Percentiles rank a stretch among this genome's conserved stretches.
Conservation (phyloP, 2,888 invertebrate species). For the Dioctria linearis region DNA sequence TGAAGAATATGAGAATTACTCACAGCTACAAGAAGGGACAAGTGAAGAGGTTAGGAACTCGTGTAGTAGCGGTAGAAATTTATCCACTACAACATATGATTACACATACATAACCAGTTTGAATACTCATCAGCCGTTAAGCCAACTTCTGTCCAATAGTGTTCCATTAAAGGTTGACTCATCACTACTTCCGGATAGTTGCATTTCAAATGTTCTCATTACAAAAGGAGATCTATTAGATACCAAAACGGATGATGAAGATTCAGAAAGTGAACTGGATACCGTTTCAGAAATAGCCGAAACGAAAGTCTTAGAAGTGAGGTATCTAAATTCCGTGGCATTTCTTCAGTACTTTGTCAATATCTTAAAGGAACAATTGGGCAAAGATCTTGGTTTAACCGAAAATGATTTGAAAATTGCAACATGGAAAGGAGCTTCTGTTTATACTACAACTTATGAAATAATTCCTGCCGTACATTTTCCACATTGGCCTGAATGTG, state of each 20-base stretch:
- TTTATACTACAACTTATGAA: slow-evolving; percentile 79
- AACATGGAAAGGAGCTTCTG: slow-evolving; percentile 77
- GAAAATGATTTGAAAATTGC: slow-evolving; percentile 73
- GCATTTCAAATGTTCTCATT: slow-evolving; percentile 6
- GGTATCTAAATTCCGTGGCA: slow-evolving; percentile 75
- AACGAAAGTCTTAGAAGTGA: slow-evolving; percentile 59
- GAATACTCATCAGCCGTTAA: slow-evolving; percentile 75
- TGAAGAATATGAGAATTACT: not conserved
- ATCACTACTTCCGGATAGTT: not conserved
- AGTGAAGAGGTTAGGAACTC: slow-evolving; percentile 48
- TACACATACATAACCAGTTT: slow-evolving; percentile 77
- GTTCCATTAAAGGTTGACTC: not conserved
- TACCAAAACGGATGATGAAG: slow-evolving; percentile 55
- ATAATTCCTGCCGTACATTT: slow-evolving; percentile 78
- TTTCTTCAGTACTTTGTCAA: slow-evolving; percentile 81
- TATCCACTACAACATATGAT: slow-evolving; percentile 65
- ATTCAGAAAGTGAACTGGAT: slow-evolving; percentile 59
- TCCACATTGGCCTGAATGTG: slow-evolving; percentile 81
- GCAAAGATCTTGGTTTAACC: slow-evolving; percentile 74
- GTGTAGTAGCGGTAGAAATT: slow-evolving; percentile 48
- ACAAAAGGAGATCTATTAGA: slow-evolving; percentile 58
- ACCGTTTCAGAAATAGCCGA: no score
- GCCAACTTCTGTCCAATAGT: slow-evolving; percentile 56
- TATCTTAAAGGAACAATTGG: slow-evolving; percentile 76
- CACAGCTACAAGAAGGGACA: no score